Conservation (phyloP, 2,113 vertebrate genomes). For the Ammodramus savannarum region DNA sequence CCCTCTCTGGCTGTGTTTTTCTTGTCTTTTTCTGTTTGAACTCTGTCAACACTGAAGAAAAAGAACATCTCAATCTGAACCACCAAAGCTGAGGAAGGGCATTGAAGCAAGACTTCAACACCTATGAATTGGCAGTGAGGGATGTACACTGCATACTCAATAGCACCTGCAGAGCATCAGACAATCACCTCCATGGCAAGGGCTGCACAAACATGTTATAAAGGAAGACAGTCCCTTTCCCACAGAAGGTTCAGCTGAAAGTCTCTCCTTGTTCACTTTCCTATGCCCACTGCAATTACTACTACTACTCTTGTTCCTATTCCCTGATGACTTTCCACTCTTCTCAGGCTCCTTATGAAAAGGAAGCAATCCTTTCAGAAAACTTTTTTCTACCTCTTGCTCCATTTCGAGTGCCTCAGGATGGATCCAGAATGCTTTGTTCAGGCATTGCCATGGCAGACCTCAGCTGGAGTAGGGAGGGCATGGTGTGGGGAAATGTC, state of each 20-base stretch:
- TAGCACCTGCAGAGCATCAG: neutral
- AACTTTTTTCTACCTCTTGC: neutral
- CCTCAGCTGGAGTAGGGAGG: neutral
- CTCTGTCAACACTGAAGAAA: neutral
- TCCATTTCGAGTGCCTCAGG: neutral
- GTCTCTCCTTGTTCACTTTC: neutral
- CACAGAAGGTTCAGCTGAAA: neutral
- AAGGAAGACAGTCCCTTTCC: neutral
- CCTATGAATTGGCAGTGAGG: neutral
- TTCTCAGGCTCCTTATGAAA: neutral
- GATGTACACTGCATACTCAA: neutral
- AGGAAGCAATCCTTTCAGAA: neutral
- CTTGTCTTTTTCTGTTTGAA: neutral
- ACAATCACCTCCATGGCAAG: neutral
- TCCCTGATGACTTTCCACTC: neutral
- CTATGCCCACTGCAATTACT: neutral
- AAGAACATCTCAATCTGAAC: neutral
- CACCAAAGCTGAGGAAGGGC: neutral
- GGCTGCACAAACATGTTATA: neutral
- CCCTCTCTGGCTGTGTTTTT: neutral
- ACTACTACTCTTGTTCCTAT: neutral
- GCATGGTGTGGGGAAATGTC: neutral
- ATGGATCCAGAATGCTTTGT: neutral
- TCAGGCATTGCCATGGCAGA: neutral
- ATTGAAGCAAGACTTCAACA: neutral